Conservation (phyloP, 2,113 vertebrate genomes). For the Gymnobelideus leadbeateri region DNA sequence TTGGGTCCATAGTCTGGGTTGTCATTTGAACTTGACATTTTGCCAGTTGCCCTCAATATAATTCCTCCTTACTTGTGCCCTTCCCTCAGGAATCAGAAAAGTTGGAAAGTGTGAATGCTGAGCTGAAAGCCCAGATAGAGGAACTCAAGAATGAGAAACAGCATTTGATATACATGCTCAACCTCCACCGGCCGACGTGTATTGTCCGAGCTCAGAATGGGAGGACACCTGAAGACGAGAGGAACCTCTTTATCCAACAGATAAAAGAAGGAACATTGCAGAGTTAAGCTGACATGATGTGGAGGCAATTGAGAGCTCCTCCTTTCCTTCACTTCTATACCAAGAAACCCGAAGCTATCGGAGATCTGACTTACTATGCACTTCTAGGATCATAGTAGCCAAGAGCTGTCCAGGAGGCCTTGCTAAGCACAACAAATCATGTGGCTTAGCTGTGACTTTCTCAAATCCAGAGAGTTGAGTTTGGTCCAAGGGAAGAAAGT, state of each 20-base stretch:
- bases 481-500: constrained; percentile 67
- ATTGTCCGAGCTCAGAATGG: constrained; percentile 97
- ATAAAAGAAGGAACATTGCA: constrained; percentile 95
- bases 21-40: background rate
- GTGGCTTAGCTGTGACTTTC: constrained; percentile 64
- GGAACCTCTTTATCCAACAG: constrained; percentile 97
- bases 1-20: background rate
- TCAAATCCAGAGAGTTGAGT: constrained; percentile 64
- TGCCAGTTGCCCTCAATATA: background rate
- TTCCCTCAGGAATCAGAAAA: constrained; percentile 94
- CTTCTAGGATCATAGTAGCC: constrained; percentile 81
- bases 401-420: constrained; percentile 74
- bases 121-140: constrained; percentile 98
- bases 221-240: constrained; percentile 95
- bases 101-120: constrained; percentile 94
- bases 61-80: constrained; percentile 53
- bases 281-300: constrained; percentile 82
- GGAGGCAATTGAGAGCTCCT: constrained; percentile 64
- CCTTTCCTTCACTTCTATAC: constrained; percentile 69
- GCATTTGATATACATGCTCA: constrained; percentile 99
- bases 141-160: constrained; percentile 98
- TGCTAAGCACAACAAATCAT: constrained; percentile 57
- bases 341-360: constrained; percentile 78
- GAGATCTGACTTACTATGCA: constrained; percentile 76
- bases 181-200: constrained; percentile 97